These are phyloP conservation scores for Cetoscarus ocellatus DNA, from an alignment of 2,797 vertebrate species.

Conservation along the genomic window DNA sequence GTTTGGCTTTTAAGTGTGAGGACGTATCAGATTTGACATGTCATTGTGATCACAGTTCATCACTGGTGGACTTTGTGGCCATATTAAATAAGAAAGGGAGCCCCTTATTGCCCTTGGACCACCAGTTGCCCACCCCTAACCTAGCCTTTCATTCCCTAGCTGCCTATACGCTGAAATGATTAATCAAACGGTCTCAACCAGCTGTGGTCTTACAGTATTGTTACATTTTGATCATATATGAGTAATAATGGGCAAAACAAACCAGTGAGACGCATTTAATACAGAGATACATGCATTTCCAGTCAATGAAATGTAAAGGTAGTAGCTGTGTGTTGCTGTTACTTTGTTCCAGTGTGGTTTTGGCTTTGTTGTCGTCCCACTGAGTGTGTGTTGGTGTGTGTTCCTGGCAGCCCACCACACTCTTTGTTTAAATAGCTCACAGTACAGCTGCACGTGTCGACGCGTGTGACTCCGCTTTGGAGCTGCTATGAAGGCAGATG, in stretches of 20 bases:
- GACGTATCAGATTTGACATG: too few species aligned
- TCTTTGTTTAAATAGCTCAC: constrained; percentile 85
- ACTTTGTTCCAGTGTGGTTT: constrained; percentile 11
- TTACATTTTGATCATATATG: constrained; percentile 22
- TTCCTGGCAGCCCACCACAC: constrained; percentile 58
- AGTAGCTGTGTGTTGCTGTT: background rate
- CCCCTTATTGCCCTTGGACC: too few species aligned
- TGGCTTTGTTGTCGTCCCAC: constrained; percentile 50
- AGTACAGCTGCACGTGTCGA: constrained; percentile 83
- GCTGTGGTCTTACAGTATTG: constrained; percentile 47
- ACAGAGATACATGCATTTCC: background rate
- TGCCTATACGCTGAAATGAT: background rate
- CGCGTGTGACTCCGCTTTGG: constrained; percentile 80
- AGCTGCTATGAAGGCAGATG: constrained; percentile 37
- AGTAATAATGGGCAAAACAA: constrained; percentile 24
- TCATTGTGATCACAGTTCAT: too few species aligned
- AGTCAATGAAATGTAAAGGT: background rate
- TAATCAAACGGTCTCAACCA: background rate
- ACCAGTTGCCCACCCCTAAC: too few species aligned
- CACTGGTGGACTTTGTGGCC: too few species aligned
- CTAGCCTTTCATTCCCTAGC: background rate
- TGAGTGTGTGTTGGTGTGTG: constrained; percentile 31
- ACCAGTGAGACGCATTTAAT: background rate
- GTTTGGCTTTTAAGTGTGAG: too few species aligned
- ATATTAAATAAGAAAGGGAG: too few species aligned